Percentiles rank a stretch among this genome's conserved stretches.
Conservation (phyloP, 2,797 vertebrate genomes). For the Cichlasoma orientale region DNA sequence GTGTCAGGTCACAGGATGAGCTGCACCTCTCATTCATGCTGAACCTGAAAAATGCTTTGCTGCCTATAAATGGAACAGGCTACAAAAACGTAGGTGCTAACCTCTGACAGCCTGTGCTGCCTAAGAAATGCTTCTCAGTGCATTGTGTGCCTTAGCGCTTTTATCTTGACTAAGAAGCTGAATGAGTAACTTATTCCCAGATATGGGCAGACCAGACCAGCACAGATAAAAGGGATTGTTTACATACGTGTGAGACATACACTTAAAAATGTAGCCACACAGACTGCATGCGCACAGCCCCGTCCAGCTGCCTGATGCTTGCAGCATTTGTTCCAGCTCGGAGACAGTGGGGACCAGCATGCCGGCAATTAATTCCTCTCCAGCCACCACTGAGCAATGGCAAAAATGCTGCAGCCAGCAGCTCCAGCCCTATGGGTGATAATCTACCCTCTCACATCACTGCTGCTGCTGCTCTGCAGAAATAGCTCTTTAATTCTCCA, state of each 20-base stretch:
- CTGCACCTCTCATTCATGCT: too few species aligned
- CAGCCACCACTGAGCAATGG: slow-evolving; percentile 58
- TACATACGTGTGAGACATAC: neutral
- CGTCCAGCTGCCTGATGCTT: slow-evolving; percentile 57
- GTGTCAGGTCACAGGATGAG: too few species aligned
- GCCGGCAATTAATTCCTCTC: slow-evolving; percentile 55
- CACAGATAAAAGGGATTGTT: neutral
- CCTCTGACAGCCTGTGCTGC: neutral
- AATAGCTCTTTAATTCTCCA: slow-evolving; percentile 20
- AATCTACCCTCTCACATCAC: slow-evolving; percentile 46
- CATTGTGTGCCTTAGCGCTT: slow-evolving; percentile 1
- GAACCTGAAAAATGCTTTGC: too few species aligned
- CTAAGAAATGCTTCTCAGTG: neutral
- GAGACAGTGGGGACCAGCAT: slow-evolving; percentile 48
- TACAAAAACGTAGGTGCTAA: neutral
- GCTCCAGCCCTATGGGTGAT: slow-evolving; percentile 41
- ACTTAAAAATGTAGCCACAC: neutral
- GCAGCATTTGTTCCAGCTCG: slow-evolving; percentile 67
- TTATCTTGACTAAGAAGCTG: slow-evolving; percentile 18
- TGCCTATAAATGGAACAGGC: too few species aligned
- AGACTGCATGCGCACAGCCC: slow-evolving; percentile 16
- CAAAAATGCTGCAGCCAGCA: slow-evolving; percentile 65
- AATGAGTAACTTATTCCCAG: slow-evolving; percentile 1
- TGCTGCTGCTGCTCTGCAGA: slow-evolving; percentile 38
- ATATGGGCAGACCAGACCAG: neutral